Evolutionary conservation across 2,888 invertebrate genomes (phyloP).

Genomic region (Drosophila mercatorum): DNA sequence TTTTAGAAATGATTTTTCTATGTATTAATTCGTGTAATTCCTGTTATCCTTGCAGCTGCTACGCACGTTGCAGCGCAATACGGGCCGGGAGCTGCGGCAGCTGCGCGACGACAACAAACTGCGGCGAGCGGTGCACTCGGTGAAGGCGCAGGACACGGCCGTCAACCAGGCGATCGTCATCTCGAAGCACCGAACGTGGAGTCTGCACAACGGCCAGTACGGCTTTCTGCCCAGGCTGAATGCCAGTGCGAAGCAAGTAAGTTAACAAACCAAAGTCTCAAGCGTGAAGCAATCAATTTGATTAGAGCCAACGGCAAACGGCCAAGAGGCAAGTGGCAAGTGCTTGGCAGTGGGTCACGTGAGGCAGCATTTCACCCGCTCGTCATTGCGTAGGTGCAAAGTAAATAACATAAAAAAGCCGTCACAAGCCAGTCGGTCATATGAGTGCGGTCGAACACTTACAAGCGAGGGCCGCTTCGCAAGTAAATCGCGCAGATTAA

Average conservation of each 20-base stretch:
- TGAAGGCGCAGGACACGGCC: slow-evolving; percentile 18
- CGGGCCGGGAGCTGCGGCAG: slow-evolving; percentile 37
- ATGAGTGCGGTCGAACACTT: slow-evolving; percentile 36
- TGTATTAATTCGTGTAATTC: too few species aligned
- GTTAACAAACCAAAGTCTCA: slow-evolving; percentile 4
- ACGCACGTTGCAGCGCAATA: slow-evolving; percentile 48
- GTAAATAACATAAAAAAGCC: slow-evolving; percentile 16
- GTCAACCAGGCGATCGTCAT: slow-evolving; percentile 59
- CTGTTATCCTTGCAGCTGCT: slow-evolving; percentile 47
- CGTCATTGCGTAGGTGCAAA: slow-evolving; percentile 71
- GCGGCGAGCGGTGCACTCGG: slow-evolving; percentile 27
- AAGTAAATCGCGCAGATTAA: background rate
- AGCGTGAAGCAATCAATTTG: slow-evolving; percentile 38
- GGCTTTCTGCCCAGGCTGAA: slow-evolving; percentile 71
- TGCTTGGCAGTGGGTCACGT: slow-evolving; percentile 56
- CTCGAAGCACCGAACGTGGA: slow-evolving; percentile 47
- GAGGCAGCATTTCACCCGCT: slow-evolving; percentile 45
- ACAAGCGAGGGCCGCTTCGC: slow-evolving; percentile 34
- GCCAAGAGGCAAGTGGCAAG: background rate
- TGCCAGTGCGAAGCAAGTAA: slow-evolving; percentile 29
- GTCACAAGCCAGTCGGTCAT: slow-evolving; percentile 58
- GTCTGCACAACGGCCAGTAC: slow-evolving; percentile 58
- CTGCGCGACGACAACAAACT: slow-evolving; percentile 43
- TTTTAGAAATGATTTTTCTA: too few species aligned
- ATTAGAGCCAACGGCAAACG: slow-evolving; percentile 41